Conservation (phyloP, 1,140 invertebrate species). For the Solen grandis region DNA sequence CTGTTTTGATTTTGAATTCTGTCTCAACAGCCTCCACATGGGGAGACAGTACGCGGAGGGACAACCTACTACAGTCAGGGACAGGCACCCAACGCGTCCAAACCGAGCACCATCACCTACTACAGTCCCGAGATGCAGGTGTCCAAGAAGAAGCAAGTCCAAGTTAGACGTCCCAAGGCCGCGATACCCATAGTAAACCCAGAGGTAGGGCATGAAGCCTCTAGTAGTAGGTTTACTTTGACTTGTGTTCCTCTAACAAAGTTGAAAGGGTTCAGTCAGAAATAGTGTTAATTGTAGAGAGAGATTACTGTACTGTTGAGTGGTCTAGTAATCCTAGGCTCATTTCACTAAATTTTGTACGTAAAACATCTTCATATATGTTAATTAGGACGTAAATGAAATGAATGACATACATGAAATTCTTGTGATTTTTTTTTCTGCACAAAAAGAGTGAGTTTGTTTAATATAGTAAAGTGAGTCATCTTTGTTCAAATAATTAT, state of each 20-base stretch:
- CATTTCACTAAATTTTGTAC: too few species aligned
- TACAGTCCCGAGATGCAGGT: slow-evolving; percentile 50
- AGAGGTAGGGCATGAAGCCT: slow-evolving; percentile 31
- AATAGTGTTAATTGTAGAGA: background rate
- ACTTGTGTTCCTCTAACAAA: background rate
- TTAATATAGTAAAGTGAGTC: too few species aligned
- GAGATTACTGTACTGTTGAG: background rate
- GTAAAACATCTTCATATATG: background rate
- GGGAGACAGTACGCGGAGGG: slow-evolving; percentile 37
- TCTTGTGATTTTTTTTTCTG: too few species aligned
- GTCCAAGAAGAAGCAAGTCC: slow-evolving; percentile 22
- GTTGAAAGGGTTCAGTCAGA: background rate
- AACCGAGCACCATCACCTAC: slow-evolving; percentile 25
- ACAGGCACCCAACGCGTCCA: background rate
- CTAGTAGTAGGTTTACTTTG: background rate
- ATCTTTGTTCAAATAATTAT: too few species aligned
- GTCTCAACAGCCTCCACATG: background rate
- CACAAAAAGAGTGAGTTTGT: too few species aligned
- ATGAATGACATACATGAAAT: background rate
- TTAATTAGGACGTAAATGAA: background rate
- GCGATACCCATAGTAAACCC: slow-evolving; percentile 45
- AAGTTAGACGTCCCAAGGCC: slow-evolving; percentile 35
- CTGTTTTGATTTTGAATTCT: background rate
- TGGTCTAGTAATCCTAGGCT: background rate
- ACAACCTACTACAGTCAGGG: slow-evolving; percentile 16